A percentile compares a stretch with the other conserved stretches of the same genome.
phyloP scores from a whole-genome alignment of 2,888 invertebrate species.

The Deroplatys truncata region DNA sequence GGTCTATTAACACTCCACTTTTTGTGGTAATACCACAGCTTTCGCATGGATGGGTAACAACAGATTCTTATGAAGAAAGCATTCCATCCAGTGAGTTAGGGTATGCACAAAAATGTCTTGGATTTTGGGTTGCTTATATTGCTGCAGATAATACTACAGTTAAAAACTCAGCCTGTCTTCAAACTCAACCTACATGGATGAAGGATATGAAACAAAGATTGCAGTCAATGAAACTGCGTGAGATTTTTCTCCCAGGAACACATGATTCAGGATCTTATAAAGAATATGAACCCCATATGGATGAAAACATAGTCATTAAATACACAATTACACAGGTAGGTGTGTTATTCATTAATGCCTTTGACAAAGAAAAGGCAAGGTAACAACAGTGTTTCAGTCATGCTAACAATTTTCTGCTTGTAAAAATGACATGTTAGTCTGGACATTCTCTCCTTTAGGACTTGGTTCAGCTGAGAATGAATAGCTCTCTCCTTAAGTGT shows the following conservation, averaged over 20 bases:
- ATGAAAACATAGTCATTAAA: conserved; percentile 45
- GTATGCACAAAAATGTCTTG: conserved; percentile 18
- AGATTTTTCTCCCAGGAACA: conserved; percentile 64
- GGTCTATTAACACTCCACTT: background rate
- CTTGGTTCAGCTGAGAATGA: no score
- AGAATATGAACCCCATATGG: conserved; percentile 33
- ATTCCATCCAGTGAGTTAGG: background rate
- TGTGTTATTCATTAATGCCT: background rate
- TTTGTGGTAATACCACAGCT: background rate
- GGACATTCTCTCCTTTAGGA: no score
- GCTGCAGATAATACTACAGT: conserved; percentile 10
- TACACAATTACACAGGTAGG: conserved; percentile 50
- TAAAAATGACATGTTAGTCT: no score
- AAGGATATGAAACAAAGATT: conserved; percentile 45
- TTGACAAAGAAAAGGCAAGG: background rate
- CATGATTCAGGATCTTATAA: conserved; percentile 63
- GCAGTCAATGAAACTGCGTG: conserved; percentile 47
- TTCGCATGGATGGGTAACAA: conserved; percentile 3
- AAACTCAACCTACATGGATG: conserved; percentile 57
- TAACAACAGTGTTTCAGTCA: no score
- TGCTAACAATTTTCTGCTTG: no score
- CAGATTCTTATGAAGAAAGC: background rate
- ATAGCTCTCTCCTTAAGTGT: no score
- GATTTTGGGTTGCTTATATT: conserved; percentile 23
- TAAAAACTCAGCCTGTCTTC: conserved; percentile 46